phyloP scores from a whole-genome alignment of 2,113 vertebrate species.

The Haemorhous mexicanus region DNA sequence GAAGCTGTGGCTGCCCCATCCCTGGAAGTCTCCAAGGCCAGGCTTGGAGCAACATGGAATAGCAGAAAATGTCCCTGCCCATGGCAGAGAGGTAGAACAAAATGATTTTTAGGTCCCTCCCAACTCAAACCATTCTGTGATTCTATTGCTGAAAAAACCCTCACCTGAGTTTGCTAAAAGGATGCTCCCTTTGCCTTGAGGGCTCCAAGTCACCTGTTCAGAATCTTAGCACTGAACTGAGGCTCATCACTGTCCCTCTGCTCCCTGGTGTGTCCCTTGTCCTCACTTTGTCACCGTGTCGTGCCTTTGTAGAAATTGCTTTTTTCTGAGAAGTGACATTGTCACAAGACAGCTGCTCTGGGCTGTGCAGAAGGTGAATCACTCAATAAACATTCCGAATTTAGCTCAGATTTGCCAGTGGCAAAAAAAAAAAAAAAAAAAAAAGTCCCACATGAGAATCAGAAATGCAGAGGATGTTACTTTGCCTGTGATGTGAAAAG shows the following conservation, averaged over 20 bases:
- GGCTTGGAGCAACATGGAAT: background rate
- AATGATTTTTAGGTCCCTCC: background rate
- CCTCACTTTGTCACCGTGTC: background rate
- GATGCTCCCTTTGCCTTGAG: background rate
- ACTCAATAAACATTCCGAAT: background rate
- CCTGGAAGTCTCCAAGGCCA: background rate
- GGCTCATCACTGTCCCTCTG: background rate
- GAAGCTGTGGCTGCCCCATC: background rate
- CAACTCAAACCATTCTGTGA: background rate
- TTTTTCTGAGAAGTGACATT: background rate
- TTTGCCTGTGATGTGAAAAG: background rate
- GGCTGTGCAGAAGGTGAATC: background rate
- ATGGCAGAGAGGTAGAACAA: accelerated
- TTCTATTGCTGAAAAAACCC: background rate
- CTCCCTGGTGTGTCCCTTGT: background rate
- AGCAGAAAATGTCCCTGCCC: no score
- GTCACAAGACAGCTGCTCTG: background rate
- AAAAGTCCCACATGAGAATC: background rate
- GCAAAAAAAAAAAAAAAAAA: background rate
- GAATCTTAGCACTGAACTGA: no score
- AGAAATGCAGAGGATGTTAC: background rate
- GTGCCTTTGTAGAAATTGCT: background rate
- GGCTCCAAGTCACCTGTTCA: background rate
- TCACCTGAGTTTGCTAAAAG: background rate
- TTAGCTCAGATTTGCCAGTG: background rate